Evolutionary conservation across 2,888 invertebrate genomes (phyloP), one percentile per base, ranked within the genome.

Genomic region (Pandemis corylana): DNA sequence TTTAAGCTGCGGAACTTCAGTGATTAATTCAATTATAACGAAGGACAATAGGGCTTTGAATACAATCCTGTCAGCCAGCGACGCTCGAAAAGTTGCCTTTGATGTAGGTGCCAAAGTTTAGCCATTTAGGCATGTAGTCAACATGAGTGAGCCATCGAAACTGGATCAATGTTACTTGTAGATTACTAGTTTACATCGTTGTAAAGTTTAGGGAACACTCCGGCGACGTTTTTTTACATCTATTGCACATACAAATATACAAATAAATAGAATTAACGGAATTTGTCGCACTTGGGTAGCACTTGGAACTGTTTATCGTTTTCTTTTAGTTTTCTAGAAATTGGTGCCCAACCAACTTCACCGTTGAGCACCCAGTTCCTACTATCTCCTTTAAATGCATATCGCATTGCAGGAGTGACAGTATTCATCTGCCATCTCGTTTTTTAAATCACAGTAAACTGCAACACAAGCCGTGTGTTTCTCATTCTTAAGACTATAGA

Each of bases 11-110:
- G 84, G 83, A 84, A 85, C 78, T 81, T 80, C 81, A 81, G 86
- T 86, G 85, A 90, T 91, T 91, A 90, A 90, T 90, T 90, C 83
- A 87, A 88, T 89, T 86, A 89, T 85, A 87, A 87, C 87, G 87
- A 75, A 72, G 76, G 76, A 84, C 83, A 85, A 81, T 86, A 80
- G 74, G 61, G 82, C 49, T 71, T 68, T 77, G 71, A 67, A 71
- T 71, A 76, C 62, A 68, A 75, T 72, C 53, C 68, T 41, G 67
- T 64, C 65, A 41, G 53, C 53, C 46, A 46, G 20, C 10, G 61
- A 13, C 68, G 71, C 46, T 72, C 61, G 44, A 71, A 67, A 70
- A 51, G 28, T 41, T 66, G 28, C 66, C 70, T 70, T 72, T 76
- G 72, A 72, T 68, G 68, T 68, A 64, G 71, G 61, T 66, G 71